A percentile compares a stretch with the other conserved stretches of the same genome.
Evolutionary conservation across 1,140 invertebrate species (phyloP).

Genomic region (Bradysia coprophila): DNA sequence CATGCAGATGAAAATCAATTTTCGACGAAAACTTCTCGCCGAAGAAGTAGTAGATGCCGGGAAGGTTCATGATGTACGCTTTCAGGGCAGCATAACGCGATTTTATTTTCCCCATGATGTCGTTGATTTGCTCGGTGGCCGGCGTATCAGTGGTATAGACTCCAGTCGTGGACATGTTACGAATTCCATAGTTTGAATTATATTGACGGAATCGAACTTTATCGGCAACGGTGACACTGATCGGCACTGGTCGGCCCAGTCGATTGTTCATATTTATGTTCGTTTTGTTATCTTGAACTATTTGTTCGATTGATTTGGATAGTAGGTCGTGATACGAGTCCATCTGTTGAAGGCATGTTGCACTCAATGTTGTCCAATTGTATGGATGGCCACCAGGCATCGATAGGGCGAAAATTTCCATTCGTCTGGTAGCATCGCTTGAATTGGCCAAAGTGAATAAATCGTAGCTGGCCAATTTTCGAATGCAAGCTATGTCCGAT

Average conservation of each 20-base stretch:
- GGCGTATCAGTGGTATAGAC: constrained; percentile 8
- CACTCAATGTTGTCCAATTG: constrained; percentile 52
- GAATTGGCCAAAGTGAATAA: constrained; percentile 32
- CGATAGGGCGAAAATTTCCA: constrained; percentile 45
- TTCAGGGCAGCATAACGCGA: constrained; percentile 20
- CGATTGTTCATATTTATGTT: constrained; percentile 6
- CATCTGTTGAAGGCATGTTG: constrained; percentile 35
- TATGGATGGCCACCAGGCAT: constrained; percentile 57
- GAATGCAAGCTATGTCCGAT: constrained; percentile 37
- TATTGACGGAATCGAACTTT: constrained; percentile 17
- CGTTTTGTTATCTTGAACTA: constrained; percentile 16
- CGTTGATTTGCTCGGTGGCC: constrained; percentile 14
- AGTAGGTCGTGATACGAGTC: constrained; percentile 39
- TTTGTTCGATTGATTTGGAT: constrained; percentile 28
- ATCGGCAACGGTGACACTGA: constrained; percentile 8
- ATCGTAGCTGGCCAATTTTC: constrained; percentile 49
- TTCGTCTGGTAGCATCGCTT: constrained; percentile 34
- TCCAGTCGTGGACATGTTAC: constrained; percentile 10
- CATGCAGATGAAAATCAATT: constrained; percentile 36
- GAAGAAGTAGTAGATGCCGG: constrained; percentile 48
- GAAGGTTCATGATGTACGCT: constrained; percentile 28
- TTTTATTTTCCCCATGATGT: constrained; percentile 21
- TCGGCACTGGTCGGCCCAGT: neutral
- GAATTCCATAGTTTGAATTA: constrained; percentile 26
- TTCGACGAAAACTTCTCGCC: constrained; percentile 46